Evolutionary conservation across 2,113 vertebrate genomes (phyloP), one percentile per base, ranked within the genome.

Genomic region (Thunnus maccoyii): DNA sequence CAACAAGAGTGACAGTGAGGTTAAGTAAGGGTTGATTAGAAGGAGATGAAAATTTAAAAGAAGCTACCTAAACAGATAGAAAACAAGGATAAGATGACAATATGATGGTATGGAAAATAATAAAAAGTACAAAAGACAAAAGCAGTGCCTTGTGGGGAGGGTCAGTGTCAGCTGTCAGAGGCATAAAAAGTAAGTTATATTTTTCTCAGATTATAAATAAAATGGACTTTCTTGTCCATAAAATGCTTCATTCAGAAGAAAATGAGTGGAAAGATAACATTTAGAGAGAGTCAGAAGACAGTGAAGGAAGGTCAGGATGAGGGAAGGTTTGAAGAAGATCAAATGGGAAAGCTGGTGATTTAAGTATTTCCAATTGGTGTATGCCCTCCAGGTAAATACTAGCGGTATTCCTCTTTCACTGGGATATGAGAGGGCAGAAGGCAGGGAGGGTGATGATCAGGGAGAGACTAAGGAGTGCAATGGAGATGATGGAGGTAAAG

Each of bases 401-500:
- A 25, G 51, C 3, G 16, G 27, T 36, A n/a, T 67, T 77, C 22
- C 27, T 87, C 54, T 51, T 71, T 13, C 15, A 8, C 51, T 52
- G 65, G 58, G n/a, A 55, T 20, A n/a, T 32, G 25, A 50, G 30
- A 68, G 50, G 71, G 56, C 48, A 66, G 62, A 69, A 16, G 27
- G 51, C 30, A 36, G 1, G 11, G 47, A 22, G 47, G 41, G 25
- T 3, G 13, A 62, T 3, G 14, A 60, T 18, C 44, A 36, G 47
- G 52, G 32, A 51, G 54, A 61, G 50, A 60, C 20, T 27, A 36
- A 84, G 44, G 50, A 69, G 36, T 56, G 65, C 47, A 68, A 77
- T 46, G 17, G 82, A 86, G 83, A 90, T 20, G 84, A 82, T 81
- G 75, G 73, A 78, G 50, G 79, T 85, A 73, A 83, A 87, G 78